Base-by-base conservation (phyloP, 1,140 invertebrate species). In the Contarinia nasturtii region DNA sequence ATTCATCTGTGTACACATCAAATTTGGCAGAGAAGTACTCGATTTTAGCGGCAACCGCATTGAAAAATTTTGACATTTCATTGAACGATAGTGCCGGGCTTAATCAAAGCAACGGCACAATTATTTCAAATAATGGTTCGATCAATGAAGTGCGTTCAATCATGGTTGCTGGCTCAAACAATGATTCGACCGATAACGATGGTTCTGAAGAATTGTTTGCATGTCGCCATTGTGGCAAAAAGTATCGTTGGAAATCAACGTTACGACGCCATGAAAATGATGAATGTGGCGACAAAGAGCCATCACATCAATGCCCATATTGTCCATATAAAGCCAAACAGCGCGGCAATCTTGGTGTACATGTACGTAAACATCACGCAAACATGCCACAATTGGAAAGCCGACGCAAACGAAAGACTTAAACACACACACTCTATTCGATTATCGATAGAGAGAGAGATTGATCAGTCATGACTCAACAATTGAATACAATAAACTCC, bases 281-380 rank as follows among this genome's bases (percentile, higher is more conserved):
- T 47, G 84, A 87, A 61, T 89, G 85, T 58, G 83, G 83, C 14
- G 83, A 82, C 47, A 85, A 86, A 61, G 78, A 82, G 49, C 81
- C 80, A 1, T 71, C 79, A 7, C 85, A 86, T 63, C 77, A 82
- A 50, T 87, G 85, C 52, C 82, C 82, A 7, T 75, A 83, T 53
- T 87, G 85, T 59, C 73, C 78, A 0, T 85, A 85, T 64, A 76
- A 73, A 51, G 81, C 81, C 20, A 80, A 84, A 56, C 82, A 86
- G 55, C 71, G 80, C 17, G 81, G 81, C 50, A 85, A 85, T 63
- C 67, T 86, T 0, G 79, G 80, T 36, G 81, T 85, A 22, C 82
- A 86, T 57, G 77, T 80, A 46, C 71, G 81, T 46, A 80, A 83
- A 55, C 80, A 85, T 61, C 80, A 83, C 63, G 56, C 58, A 11